Evolutionary conservation across 2,113 vertebrate genomes (phyloP).

Genomic region (Uropsilus gracilis): DNA sequence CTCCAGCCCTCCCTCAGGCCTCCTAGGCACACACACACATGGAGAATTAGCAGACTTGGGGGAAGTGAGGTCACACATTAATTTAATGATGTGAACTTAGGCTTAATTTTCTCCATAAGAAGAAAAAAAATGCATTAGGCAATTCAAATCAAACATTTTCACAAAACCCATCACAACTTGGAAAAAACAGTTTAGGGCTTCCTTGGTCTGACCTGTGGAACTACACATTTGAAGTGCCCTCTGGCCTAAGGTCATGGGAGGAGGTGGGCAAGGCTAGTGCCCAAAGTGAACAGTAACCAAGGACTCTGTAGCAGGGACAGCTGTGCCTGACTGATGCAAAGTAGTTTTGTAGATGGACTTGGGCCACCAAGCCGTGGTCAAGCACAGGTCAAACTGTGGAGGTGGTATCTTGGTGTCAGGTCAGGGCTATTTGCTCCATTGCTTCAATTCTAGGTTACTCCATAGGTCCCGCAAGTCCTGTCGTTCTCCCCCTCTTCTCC

Average conservation of each 20-base stretch:
- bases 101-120: too few species aligned
- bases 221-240: too few species aligned
- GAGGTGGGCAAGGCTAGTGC: background rate
- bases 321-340: too few species aligned
- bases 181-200: background rate
- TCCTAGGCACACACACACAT: too few species aligned
- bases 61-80: background rate
- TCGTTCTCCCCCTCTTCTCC: background rate
- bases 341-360: background rate
- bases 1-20: background rate
- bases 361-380: background rate
- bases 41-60: background rate
- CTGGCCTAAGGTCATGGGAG: too few species aligned
- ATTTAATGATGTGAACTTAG: background rate
- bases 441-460: background rate
- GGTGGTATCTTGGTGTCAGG: background rate
- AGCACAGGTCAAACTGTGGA: background rate
- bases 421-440: background rate
- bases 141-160: too few species aligned
- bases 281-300: background rate
- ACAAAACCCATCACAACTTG: background rate
- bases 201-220: background rate
- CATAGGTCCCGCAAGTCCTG: background rate
- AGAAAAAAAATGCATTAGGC: too few species aligned
- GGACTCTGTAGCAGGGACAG: background rate